Base-by-base conservation (phyloP, 2,797 vertebrate species). In the Ctenopoma kingsleyae region DNA sequence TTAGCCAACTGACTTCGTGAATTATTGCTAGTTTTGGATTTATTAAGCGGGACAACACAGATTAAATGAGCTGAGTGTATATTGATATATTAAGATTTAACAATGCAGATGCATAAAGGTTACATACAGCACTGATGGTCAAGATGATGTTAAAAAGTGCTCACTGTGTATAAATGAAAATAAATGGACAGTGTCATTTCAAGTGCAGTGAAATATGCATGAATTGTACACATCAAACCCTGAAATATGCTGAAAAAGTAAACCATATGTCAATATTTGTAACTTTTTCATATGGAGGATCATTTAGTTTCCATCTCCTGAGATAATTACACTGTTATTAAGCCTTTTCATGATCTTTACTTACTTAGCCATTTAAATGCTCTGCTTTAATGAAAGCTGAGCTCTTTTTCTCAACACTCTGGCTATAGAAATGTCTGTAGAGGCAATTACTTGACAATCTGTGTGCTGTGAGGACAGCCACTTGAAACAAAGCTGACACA, bases 401-500 rank as follows among this genome's bases (percentile, higher is more conserved):
- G 23, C 67, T 73, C 61, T 63, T 76, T 47, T 61, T 43, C 67
- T 11, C 38, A 71, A 81, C 54, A 64, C 64, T 67, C 54, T 17
- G 23, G 80, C 74, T 23, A 76, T 74, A 87, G 82, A 92, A 72
- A 88, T 84, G 48, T 89, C 67, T 87, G 40, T 68, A 91, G 89
- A 77, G 88, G 84, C 85, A 91, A 92, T 92, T 92, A 92, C 85
- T 78, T 67, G 71, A 83, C 85, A 84, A 89, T 90, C 43, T 41
- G 63, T 53, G 67, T 11, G 53, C 78, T 69, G 73, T 76, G 40
- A 88, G 86, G 85, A 89, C 69, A 13, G 49, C 78, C 83, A 65
- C 85, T 90, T 55, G 71, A 93, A 92, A 92, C 80, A 83, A 81
- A 87, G 91, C 91, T 88, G 91, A 87, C 89, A 91, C 82, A 83